Evolutionary conservation across 2,888 invertebrate species (phyloP), one percentile per base, ranked within the genome.

Genomic region (Epicampocera succincta): DNA sequence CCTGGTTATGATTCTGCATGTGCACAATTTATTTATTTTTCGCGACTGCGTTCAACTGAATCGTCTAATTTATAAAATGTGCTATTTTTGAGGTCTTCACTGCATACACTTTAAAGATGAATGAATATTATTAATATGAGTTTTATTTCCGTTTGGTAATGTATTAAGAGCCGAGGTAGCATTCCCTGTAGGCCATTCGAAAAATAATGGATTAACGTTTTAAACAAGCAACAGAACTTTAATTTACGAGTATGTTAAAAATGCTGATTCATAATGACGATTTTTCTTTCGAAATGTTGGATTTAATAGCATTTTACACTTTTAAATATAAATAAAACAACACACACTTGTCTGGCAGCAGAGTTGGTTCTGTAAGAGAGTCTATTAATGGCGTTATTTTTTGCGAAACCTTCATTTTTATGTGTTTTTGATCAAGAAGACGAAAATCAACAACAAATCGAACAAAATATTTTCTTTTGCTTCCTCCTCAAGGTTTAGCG

Each of bases 231-330:
- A 33, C 12, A 15, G 1, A 33, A 40, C 21, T 21, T 25, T 21
- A 63, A 61, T 11, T 63, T 46, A n/a, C n/a, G n/a, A n/a, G n/a
- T 15, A 69, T 11, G 56, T 19, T 40, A 66, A 82, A 54, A 69
- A 52, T 38, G 42, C 71, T 56, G 78, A 58, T 75, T 71, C 54
- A 75, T 60, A 13, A 56, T 80, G 52, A 60, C 48, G 63, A 44
- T 50, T 50, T 60, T 44, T 63, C 54, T n/a, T 25, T 40, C 9
- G 38, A 54, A 9, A 48, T 73, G 13, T 65, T 56, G 56, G 15
- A 56, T 52, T 80, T 75, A 17, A 4, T 50, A 61, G 42, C 25
- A 61, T 40, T 60, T 9, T 60, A 21, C 11, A 2, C 3, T 17
- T 6, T 33, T 33, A 33, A 9, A 21, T 12, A 52, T 29, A 42